phyloP scores from a whole-genome alignment of 2,113 vertebrate genomes.

The Heptranchias perlo region DNA sequence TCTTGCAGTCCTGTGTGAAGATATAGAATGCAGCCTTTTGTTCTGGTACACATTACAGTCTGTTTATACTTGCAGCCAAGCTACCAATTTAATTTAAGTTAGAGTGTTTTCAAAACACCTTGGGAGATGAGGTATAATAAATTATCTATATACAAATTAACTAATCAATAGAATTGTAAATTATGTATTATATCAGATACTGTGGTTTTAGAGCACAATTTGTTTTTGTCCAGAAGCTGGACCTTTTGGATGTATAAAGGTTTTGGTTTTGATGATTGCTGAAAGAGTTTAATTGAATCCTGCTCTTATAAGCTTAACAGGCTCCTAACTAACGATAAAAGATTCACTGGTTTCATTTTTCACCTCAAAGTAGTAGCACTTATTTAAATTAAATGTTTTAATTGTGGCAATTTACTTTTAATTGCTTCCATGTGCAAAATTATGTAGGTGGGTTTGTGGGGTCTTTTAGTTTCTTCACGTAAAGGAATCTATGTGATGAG shows the following conservation, averaged over 20 bases:
- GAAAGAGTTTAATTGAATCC: conserved; percentile 17
- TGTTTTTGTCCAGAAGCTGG: neutral
- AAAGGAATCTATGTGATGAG: neutral
- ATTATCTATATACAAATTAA: neutral
- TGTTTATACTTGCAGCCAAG: neutral
- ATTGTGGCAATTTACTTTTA: conserved; percentile 23
- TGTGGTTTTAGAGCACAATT: neutral
- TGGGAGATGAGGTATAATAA: neutral
- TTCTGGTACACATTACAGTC: neutral
- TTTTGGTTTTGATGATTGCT: neutral
- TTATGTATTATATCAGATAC: neutral
- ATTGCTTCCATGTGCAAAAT: conserved; percentile 18
- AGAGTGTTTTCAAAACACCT: conserved; percentile 4
- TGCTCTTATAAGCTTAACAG: neutral
- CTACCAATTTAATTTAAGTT: conserved; percentile 2
- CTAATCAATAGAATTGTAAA: conserved; percentile 12
- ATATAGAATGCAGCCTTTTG: neutral
- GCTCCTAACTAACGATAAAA: neutral
- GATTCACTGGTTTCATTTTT: conserved; percentile 32
- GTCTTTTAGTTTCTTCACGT: neutral
- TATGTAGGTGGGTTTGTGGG: neutral
- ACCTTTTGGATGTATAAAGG: neutral
- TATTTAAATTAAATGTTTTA: conserved; percentile 26
- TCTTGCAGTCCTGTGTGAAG: neutral
- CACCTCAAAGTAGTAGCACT: conserved; percentile 26